Base-by-base conservation (phyloP, 2,888 invertebrate species). In the Drosophila mimica region DNA sequence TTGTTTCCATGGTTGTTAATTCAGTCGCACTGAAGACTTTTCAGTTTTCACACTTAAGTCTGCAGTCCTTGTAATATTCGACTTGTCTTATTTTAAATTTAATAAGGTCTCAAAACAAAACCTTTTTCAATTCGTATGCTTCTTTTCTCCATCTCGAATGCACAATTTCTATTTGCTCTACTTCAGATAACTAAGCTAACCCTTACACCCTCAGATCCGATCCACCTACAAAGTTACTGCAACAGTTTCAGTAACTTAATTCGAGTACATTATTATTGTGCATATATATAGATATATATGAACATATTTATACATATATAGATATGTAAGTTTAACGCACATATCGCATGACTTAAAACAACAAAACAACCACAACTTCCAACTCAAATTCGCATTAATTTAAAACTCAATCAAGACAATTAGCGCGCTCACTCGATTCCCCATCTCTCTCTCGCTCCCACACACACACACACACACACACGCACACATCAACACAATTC, bases 321-420 rank as follows among this genome's bases (percentile, higher is more conserved):
- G 30, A 17, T 31, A 9, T 36, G 9, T 33, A 40, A 28, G 17
- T 15, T 30, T 30, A 62, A 38, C 17, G 40, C 48, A 36, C 48
- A 56, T 68, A 65, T 77, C 67, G 79, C 73, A 68, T 68, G 79
- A 82, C 73, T 74, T 76, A 64, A 80, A 76, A 79, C 74, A 87
- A 87, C 36, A 69, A 72, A 86, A 87, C 77, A 79, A 74, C 54
- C 64, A 65, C 75, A 83, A 72, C 75, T 69, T 81, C 66, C 86
- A 91, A 87, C 80, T 89, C 79, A 77, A 81, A 82, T 80, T 91
- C 88, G 88, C 81, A 79, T 88, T 89, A 89, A 85, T 91, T 91
- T 85, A 89, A 89, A 91, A 89, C 81, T 89, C 90, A 89, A 89
- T 88, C 90, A 88, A 81, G 83, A 75, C 81, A 88, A 89, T 89